These are phyloP conservation scores for Ypsolopha sequella DNA, from an alignment of 2,888 invertebrate genomes.

Conservation along the genomic window DNA sequence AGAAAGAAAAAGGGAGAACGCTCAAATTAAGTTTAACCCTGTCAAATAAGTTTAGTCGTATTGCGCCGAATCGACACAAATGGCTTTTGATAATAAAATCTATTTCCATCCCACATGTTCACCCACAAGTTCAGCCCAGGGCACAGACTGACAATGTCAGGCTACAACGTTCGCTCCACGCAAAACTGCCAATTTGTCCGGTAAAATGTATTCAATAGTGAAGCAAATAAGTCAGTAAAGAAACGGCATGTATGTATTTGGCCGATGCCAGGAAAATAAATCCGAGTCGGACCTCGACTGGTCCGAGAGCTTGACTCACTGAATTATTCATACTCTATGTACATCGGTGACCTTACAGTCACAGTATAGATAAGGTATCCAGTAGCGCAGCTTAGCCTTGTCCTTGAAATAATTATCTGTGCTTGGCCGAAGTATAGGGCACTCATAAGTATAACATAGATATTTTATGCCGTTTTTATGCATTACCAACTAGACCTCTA, in stretches of 20 bases:
- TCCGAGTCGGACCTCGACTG: constrained; percentile 22
- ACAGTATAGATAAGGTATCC: no score
- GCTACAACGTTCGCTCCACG: neutral
- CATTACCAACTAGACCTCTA: no score
- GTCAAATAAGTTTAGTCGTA: no score
- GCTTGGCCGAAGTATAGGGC: no score
- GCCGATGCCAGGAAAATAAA: constrained; percentile 18
- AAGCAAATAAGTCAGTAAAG: neutral
- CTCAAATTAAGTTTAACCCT: no score
- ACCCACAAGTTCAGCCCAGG: neutral
- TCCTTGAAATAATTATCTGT: no score
- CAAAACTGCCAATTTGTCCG: neutral
- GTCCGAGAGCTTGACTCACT: constrained; percentile 16
- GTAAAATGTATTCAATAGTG: neutral
- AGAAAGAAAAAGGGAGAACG: no score
- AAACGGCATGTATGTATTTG: neutral
- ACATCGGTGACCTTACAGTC: neutral
- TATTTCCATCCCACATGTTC: neutral
- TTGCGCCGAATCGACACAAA: neutral
- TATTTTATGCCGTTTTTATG: no score
- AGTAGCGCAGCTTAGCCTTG: no score
- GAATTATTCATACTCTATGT: constrained; percentile 33
- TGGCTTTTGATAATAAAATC: neutral
- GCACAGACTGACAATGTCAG: neutral
- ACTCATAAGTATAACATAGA: no score